Percentiles rank a stretch among this genome's conserved stretches.
phyloP scores from a whole-genome alignment of 2,888 invertebrate genomes.

The Dorcus parallelipipedus region DNA sequence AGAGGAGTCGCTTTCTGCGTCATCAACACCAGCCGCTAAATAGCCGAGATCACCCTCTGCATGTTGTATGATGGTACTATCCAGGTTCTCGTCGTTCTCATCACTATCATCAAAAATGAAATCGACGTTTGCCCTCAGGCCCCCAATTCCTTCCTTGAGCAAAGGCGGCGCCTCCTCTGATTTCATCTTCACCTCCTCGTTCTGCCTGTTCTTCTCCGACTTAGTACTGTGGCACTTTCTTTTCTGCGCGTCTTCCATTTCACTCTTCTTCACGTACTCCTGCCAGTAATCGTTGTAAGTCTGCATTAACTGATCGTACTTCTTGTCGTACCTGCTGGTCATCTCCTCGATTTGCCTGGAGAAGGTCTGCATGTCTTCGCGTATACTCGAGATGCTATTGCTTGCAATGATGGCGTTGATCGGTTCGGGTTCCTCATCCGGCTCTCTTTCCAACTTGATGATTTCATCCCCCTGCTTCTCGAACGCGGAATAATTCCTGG shows the following conservation, averaged over 20 bases:
- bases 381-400: conserved; percentile 32
- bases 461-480: conserved; percentile 23
- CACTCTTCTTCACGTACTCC: conserved; percentile 26
- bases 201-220: conserved; percentile 3
- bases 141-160: neutral
- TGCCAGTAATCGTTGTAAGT: conserved; percentile 36
- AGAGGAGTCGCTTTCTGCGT: neutral
- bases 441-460: conserved; percentile 2
- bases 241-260: conserved; percentile 4
- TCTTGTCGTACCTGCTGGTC: conserved; percentile 24
- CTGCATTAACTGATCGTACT: conserved; percentile 31
- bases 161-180: neutral
- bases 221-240: conserved; percentile 1
- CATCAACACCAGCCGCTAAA: neutral
- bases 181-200: conserved; percentile 1
- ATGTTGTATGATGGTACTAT: neutral
- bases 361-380: conserved; percentile 26
- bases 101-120: neutral
- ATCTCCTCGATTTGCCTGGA: conserved; percentile 24
- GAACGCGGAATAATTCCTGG: conserved; percentile 28
- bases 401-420: conserved; percentile 25
- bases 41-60: neutral
- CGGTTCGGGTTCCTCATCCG: conserved; percentile 5
- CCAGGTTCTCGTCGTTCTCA: neutral
- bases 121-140: neutral